phyloP scores from a whole-genome alignment of 2,888 invertebrate genomes.

The Mesoligia furuncula region DNA sequence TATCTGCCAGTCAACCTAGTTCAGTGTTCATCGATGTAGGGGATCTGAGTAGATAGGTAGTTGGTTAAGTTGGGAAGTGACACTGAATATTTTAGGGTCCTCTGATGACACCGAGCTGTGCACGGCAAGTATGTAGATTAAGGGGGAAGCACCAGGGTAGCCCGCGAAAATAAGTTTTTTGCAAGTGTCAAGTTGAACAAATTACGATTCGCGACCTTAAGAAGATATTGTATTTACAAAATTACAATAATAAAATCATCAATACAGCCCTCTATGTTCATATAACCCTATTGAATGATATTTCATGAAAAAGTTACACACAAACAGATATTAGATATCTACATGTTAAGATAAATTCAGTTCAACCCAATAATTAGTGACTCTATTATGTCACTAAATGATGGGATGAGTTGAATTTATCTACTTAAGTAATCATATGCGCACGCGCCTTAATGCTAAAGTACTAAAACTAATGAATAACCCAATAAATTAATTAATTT shows the following conservation, averaged over 20 bases:
- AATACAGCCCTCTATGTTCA: neutral
- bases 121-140: neutral
- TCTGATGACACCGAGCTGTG: too few species aligned
- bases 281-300: neutral
- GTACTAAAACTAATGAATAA: neutral
- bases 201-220: too few species aligned
- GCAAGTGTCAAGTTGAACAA: neutral
- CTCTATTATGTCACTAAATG: neutral
- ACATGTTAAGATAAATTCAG: neutral
- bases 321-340: too few species aligned
- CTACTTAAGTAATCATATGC: neutral
- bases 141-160: neutral
- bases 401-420: neutral
- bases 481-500: constrained; percentile 7
- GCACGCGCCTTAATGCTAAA: neutral
- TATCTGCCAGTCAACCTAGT: neutral
- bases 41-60: neutral
- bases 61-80: too few species aligned
- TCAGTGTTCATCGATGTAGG: neutral
- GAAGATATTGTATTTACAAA: neutral
- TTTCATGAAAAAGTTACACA: too few species aligned
- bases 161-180: neutral
- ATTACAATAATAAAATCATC: neutral
- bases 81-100: neutral
- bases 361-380: neutral